phyloP scores from a whole-genome alignment of 2,888 invertebrate species.

The Rhagonycha lutea region DNA sequence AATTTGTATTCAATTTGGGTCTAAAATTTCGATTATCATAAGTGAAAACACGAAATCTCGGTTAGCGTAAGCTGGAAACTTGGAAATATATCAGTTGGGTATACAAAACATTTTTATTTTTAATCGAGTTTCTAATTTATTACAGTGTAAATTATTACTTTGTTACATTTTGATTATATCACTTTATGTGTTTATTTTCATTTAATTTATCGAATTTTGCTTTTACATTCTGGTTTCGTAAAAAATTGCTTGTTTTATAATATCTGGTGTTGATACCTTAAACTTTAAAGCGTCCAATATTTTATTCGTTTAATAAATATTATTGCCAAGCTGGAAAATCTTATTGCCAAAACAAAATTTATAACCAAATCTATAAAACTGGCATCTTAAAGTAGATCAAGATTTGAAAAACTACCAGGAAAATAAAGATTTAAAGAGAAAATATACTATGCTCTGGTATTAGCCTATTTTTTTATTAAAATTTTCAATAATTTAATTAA shows the following conservation, averaged over 20 bases:
- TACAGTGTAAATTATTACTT: not conserved
- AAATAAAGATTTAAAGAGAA: not conserved
- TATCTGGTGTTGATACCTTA: not conserved
- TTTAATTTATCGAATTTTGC: not conserved
- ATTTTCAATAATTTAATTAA: not conserved
- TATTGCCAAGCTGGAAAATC: not conserved
- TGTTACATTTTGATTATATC: not conserved
- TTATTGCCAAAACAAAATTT: not conserved
- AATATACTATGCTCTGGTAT: not conserved
- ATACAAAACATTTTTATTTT: not conserved
- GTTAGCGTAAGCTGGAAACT: not conserved
- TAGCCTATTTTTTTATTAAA: not conserved
- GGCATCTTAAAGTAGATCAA: not conserved
- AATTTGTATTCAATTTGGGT: not conserved
- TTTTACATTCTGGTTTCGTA: not conserved
- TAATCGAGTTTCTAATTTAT: not conserved
- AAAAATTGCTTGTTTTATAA: not conserved
- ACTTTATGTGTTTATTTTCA: not conserved
- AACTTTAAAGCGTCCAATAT: not conserved
- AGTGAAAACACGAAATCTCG: not conserved
- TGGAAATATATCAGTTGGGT: not conserved
- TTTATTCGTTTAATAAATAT: not conserved
- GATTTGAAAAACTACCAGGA: not conserved
- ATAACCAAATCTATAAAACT: not conserved
- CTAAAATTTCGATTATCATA: not conserved